phyloP scores from a whole-genome alignment of 1,140 invertebrate species.

The Batillaria attramentaria region DNA sequence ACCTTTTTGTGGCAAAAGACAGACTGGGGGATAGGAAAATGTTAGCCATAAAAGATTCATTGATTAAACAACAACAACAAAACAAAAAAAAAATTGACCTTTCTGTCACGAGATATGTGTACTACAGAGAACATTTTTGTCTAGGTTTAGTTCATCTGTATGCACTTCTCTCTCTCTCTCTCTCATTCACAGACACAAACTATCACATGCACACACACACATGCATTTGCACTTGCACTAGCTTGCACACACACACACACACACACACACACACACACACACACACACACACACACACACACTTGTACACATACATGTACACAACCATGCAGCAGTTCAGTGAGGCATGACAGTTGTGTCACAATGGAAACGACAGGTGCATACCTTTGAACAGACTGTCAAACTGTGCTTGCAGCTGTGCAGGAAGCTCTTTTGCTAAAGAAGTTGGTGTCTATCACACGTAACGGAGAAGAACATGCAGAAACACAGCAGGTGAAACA shows the following conservation, averaged over 20 bases:
- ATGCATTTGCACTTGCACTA: neutral
- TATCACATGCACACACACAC: neutral
- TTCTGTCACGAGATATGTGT: too few relatives aligned
- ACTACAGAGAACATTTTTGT: too few relatives aligned
- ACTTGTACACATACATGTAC: neutral
- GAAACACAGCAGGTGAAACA: constrained; percentile 10
- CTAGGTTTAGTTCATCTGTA: too few relatives aligned
- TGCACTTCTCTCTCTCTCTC: neutral
- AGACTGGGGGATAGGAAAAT: too few relatives aligned
- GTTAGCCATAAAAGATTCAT: too few relatives aligned
- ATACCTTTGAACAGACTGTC: constrained; percentile 10
- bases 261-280: neutral
- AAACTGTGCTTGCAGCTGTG: constrained; percentile 10
- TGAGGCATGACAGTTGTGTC: neutral
- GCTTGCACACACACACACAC: neutral
- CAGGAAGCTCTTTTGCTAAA: constrained; percentile 1
- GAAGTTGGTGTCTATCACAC: constrained; percentile 1
- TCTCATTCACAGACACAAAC: neutral
- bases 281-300: neutral
- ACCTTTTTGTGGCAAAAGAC: too few relatives aligned
- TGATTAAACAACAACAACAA: too few relatives aligned
- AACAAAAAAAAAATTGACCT: too few relatives aligned
- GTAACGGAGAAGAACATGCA: neutral
- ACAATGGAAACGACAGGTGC: neutral
- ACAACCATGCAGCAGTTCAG: neutral